Conservation (phyloP, 2,113 vertebrate genomes). For the Psettodes erumei region DNA sequence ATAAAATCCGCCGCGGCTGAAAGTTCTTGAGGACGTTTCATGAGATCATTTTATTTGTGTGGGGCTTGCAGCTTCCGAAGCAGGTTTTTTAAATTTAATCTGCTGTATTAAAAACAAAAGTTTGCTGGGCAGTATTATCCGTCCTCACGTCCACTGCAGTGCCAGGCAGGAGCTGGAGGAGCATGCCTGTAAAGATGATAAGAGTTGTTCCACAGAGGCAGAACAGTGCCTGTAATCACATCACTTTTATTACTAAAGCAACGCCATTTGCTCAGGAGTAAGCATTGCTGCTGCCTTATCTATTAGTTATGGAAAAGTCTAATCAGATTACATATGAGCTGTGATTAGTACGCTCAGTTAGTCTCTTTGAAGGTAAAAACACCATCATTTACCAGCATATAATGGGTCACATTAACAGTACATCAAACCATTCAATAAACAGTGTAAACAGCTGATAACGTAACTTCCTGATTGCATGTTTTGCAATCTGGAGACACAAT, state of each 20-base stretch:
- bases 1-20: background rate
- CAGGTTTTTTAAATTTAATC: too few relatives aligned
- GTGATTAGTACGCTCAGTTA: background rate
- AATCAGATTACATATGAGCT: background rate
- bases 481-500: background rate
- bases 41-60: constrained; percentile 5
- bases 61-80: background rate
- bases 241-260: background rate
- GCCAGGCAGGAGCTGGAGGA: constrained; percentile 1
- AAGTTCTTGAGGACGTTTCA: constrained; percentile 13
- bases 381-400: background rate
- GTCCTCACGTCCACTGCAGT: background rate
- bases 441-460: background rate
- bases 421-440: background rate
- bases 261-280: background rate
- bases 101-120: too few relatives aligned
- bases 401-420: background rate
- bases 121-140: constrained; percentile 8
- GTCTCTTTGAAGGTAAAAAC: background rate
- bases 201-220: background rate
- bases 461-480: background rate
- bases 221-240: background rate
- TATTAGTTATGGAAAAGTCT: background rate
- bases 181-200: constrained; percentile 4
- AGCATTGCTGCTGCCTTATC: background rate